Evolutionary conservation across 2,113 vertebrate genomes (phyloP), one percentile per base, ranked within the genome.

Genomic region (Ciconia boyciana): DNA sequence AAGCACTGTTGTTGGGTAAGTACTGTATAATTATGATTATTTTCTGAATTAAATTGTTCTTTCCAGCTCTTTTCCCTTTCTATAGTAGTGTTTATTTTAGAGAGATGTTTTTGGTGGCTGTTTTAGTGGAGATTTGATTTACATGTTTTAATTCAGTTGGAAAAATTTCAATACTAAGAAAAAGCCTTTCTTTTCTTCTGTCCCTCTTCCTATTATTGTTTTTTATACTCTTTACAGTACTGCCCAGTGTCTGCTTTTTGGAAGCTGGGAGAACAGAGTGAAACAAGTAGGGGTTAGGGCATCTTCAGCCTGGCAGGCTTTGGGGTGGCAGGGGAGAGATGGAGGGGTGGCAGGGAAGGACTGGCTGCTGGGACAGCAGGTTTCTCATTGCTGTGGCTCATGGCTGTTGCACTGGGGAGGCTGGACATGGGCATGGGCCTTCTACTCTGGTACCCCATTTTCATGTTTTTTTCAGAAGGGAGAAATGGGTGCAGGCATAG

Each of bases 401-500:
- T 25, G 32, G 14, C 4, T 24, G 6, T 52, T 77, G 43, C 20
- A 15, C 6, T 54, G 46, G 34, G 31, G 21, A 72, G 22, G 25
- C 34, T n/a, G 39, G 34, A 28, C 7, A 5, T 2, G n/a, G 39
- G 2, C 13, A 11, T 61, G 28, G 22, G 9, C 55, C 17, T 84
- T 69, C 28, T 62, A 3, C 26, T 71, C 9, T n/a, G 14, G 17
- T 13, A 32, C 12, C 4, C 6, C 0, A 0, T 83, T 85, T 71
- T 80, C 44, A 8, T 64, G 17, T 46, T 58, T 28, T 64, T 86
- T 80, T 77, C 55, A 29, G 71, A 77, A 74, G 51, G 58, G 15
- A 86, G 18, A 80, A 62, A 65, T 0, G 0, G 4, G 10, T 83
- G 7, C 24, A 58, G 39, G 6, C 15, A 3, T 13, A 43, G 39